These are phyloP conservation scores for Leptinotarsa defecta DNA, from an alignment of 1,140 invertebrate species.

Conservation along the genomic window DNA sequence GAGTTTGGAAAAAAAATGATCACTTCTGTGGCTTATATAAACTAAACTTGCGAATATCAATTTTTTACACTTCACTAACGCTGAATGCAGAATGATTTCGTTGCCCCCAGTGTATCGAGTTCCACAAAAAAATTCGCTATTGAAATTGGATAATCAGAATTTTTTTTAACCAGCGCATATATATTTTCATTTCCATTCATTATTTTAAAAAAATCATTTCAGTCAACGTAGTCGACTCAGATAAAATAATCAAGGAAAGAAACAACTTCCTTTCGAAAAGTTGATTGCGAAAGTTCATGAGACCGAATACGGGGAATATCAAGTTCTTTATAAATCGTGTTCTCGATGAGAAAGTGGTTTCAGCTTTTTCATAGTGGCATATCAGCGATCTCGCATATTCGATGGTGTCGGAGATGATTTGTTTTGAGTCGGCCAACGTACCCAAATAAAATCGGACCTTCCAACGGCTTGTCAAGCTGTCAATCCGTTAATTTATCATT, in stretches of 20 bases:
- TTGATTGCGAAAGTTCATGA: neutral
- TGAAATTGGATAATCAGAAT: too few relatives aligned
- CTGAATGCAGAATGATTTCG: too few relatives aligned
- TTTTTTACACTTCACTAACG: too few relatives aligned
- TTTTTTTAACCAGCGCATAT: too few relatives aligned
- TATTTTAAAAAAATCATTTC: neutral
- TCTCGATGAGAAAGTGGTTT: neutral
- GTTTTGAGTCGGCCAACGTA: conserved; percentile 33
- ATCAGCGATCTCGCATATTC: conserved; percentile 29
- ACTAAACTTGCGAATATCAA: too few relatives aligned
- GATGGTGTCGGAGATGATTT: conserved; percentile 37
- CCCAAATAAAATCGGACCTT: conserved; percentile 41
- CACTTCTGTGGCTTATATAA: too few relatives aligned
- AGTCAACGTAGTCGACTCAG: neutral
- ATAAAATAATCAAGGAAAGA: conserved; percentile 9
- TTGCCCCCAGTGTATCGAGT: too few relatives aligned
- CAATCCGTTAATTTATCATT: conserved; percentile 40
- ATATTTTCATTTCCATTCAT: too few relatives aligned
- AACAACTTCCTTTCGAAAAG: neutral
- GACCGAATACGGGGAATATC: neutral
- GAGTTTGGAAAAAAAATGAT: too few relatives aligned
- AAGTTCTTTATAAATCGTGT: conserved; percentile 18
- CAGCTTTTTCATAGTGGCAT: conserved; percentile 28
- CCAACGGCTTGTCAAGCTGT: conserved; percentile 39
- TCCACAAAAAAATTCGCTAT: too few relatives aligned